These are phyloP conservation scores for Halcyon senegalensis DNA, from an alignment of 2,113 vertebrate genomes.

Conservation along the genomic window DNA sequence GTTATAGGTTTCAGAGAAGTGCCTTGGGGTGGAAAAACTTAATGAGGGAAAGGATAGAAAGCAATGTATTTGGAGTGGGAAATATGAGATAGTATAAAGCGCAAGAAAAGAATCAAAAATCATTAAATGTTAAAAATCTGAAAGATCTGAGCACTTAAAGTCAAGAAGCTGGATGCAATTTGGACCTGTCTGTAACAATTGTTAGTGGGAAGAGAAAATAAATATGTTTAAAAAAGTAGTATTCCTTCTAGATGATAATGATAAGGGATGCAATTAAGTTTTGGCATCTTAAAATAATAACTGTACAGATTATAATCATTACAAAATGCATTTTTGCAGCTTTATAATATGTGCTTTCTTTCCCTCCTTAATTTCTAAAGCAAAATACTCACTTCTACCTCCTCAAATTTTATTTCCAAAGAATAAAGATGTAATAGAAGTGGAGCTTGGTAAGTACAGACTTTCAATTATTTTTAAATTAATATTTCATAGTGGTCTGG, in stretches of 20 bases:
- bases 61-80: background rate
- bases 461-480: background rate
- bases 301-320: background rate
- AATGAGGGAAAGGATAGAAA: background rate
- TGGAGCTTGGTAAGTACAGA: slow-evolving; percentile 70
- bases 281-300: background rate
- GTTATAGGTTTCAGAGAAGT: background rate
- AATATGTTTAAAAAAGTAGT: background rate
- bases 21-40: background rate
- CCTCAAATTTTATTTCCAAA: slow-evolving; percentile 63
- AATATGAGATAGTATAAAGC: background rate
- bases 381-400: background rate
- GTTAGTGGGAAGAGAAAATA: background rate
- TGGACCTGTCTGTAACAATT: background rate
- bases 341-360: background rate
- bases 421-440: slow-evolving; percentile 37
- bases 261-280: background rate
- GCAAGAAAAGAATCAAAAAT: background rate
- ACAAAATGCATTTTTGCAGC: background rate
- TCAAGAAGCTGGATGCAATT: background rate
- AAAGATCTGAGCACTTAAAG: background rate
- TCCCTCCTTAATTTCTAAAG: slow-evolving; percentile 25
- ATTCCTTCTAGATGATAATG: background rate
- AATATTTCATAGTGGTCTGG: background rate
- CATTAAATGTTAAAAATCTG: background rate